Evolutionary conservation across 2,797 vertebrate species (phyloP), one percentile per base, ranked within the genome.

Genomic region (Orestias chungarensis): DNA sequence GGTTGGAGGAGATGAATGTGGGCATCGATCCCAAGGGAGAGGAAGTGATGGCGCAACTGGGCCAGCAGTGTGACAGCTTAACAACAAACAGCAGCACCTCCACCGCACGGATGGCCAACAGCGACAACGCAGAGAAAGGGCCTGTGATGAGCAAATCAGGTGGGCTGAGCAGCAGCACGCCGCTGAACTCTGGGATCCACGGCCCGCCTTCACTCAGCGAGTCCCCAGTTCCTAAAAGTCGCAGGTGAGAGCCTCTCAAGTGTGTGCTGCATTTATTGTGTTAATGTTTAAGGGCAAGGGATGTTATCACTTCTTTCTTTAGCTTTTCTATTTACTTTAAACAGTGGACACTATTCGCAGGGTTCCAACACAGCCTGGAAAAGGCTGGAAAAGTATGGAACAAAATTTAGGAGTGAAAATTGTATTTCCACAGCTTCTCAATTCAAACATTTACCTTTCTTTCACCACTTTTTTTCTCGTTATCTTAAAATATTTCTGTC

Each of bases 1-100:
- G 97, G 84, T 87, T 99, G 72, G 98, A 97, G 85, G 97, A 99
- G 85, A 94, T 99, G 92, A 99, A 98, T 59, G 93, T 98, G 75
- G 95, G 96, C 49, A 96, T 98, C 80, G 97, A 99, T 71, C 95
- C 86, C 86, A 93, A 93, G 76, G 96, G 95, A 76, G 96, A 95
- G n/a, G 97, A 97, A n/a, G 93, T 94, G 9, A 92, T 95, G 47
- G 66, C 89, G 0, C 85, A 82, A 1, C 88, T 96, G 70, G 95
- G 76, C 70, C 95, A 95, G 78, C 96, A 96, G 27, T 96, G 95
- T 82, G 97, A 95, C 0, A 95, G 81, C 65, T 92, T 92, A 87
- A 80, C 81, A 25, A 93, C 47, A 43, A 90, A 78, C 66, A 59
- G 31, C 72, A 29, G 74, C 70, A 44, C 84, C 73, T 79, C 79